Conservation (phyloP, 2,888 invertebrate species). For the Drosophila falleni region DNA sequence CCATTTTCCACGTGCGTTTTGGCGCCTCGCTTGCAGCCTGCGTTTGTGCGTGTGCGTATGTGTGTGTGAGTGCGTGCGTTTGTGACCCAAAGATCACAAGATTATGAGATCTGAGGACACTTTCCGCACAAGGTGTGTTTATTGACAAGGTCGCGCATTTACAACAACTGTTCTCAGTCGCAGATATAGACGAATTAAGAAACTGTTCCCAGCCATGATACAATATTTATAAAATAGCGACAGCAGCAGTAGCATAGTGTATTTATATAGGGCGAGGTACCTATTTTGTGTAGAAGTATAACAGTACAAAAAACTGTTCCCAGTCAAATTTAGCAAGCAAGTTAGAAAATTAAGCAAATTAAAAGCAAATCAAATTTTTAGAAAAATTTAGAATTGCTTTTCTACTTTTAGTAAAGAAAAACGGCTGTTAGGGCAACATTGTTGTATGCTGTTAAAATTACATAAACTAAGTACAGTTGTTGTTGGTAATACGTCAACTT, state of each 20-base stretch:
- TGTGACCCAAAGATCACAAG: constrained; percentile 77
- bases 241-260: no score
- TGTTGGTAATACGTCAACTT: not conserved
- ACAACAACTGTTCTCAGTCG: not conserved
- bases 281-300: no score
- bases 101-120: constrained; percentile 85
- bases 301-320: no score
- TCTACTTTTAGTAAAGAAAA: no score
- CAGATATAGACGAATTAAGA: no score
- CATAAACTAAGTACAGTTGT: not conserved
- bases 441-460: not conserved
- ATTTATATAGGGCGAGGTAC: no score
- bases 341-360: no score
- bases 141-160: not conserved
- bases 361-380: no score
- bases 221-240: no score
- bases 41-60: constrained; percentile 24
- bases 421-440: not conserved
- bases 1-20: constrained; percentile 60
- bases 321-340: no score
- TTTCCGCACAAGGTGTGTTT: not conserved
- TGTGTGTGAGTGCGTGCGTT: constrained; percentile 18
- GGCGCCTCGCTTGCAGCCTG: constrained; percentile 52
- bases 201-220: not conserved
- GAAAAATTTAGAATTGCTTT: not conserved